Conservation (phyloP, 2,797 vertebrate species). For the Peromyscus melanophrys region DNA sequence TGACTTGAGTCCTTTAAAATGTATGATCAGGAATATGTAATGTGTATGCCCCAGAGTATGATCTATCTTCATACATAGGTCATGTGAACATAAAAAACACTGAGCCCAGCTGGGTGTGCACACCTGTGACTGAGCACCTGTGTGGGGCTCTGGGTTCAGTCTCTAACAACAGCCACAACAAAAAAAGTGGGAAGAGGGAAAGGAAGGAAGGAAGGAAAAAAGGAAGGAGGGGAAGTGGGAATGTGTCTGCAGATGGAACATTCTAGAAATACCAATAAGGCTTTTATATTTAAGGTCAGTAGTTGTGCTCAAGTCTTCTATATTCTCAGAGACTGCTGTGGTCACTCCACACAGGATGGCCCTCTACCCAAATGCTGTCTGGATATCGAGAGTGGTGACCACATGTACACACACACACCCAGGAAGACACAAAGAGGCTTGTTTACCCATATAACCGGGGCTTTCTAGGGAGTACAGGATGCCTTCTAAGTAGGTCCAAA, state of each 20-base stretch:
- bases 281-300: neutral
- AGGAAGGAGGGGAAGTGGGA: neutral
- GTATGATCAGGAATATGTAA: neutral
- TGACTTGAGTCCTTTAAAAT: constrained; percentile 7
- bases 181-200: neutral
- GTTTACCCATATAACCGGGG: neutral
- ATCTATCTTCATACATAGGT: neutral
- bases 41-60: neutral
- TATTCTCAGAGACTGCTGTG: neutral
- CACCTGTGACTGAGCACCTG: neutral
- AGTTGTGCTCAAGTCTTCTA: neutral
- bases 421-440: neutral
- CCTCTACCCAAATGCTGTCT: neutral
- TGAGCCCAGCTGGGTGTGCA: neutral
- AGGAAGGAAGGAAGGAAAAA: neutral
- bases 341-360: neutral
- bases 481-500: neutral
- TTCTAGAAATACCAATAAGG: neutral
- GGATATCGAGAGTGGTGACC: neutral
- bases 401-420: neutral
- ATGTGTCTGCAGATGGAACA: neutral
- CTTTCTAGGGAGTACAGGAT: neutral
- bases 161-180: neutral
- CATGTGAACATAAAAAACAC: neutral
- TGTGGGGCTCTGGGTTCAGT: neutral